These are phyloP conservation scores for Cotesia congregata DNA, from an alignment of 2,888 invertebrate species.

Conservation along the genomic window DNA sequence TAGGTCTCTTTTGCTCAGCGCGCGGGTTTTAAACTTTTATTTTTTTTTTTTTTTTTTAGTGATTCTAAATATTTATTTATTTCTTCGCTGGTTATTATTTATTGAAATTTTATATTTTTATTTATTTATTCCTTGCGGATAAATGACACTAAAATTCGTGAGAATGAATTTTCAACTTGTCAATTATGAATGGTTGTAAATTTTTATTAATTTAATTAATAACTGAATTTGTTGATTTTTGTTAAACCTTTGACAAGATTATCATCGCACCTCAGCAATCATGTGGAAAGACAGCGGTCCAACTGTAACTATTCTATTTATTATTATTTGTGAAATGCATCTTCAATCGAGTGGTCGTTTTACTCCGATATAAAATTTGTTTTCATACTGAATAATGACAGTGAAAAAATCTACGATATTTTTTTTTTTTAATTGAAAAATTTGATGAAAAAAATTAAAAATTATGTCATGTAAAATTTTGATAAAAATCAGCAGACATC, in stretches of 20 bases:
- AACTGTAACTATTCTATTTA: conserved; percentile 48
- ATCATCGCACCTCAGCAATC: conserved; percentile 29
- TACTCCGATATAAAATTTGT: no score
- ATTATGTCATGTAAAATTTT: no score
- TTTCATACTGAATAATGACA: no score
- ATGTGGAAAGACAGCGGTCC: conserved; percentile 54
- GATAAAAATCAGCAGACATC: no score
- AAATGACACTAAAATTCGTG: no score
- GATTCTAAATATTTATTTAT: conserved; percentile 6
- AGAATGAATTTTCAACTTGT: background rate
- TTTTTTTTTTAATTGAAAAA: no score
- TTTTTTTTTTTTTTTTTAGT: conserved; percentile 9
- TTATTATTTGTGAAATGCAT: conserved; percentile 24
- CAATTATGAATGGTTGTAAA: background rate
- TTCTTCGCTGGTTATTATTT: background rate
- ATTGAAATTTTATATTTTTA: no score
- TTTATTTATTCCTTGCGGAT: no score
- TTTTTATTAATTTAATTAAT: no score
- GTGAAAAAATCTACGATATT: no score
- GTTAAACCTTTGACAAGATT: conserved; percentile 9
- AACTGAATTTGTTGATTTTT: background rate
- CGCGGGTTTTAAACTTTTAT: conserved; percentile 38
- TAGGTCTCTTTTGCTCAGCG: conserved; percentile 41
- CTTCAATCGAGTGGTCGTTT: background rate
- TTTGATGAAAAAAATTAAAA: no score